Evolutionary conservation across 1,140 invertebrate species (phyloP).

Genomic region (Panulirus ornatus): DNA sequence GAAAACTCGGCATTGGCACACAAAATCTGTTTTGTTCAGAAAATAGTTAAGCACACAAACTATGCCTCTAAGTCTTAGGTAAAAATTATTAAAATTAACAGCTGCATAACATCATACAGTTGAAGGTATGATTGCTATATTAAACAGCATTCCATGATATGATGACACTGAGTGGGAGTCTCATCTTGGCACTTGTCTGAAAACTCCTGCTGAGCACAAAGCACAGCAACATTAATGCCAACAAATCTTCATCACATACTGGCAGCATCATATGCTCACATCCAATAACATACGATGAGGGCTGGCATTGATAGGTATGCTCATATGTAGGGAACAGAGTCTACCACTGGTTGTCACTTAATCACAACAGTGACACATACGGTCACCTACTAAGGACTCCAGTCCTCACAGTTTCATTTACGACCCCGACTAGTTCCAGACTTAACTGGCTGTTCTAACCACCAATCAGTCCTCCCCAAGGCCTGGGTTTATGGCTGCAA

Average conservation of each 20-base stretch:
- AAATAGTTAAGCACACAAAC: constrained; percentile 71
- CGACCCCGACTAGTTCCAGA: constrained; percentile 58
- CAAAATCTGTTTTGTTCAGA: constrained; percentile 68
- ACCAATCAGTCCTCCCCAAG: constrained; percentile 45
- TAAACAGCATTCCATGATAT: constrained; percentile 70
- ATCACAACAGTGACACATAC: constrained; percentile 28
- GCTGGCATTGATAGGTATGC: constrained; percentile 53
- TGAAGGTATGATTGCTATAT: constrained; percentile 59
- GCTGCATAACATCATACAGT: constrained; percentile 71
- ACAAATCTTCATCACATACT: constrained; percentile 57
- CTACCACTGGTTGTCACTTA: constrained; percentile 61
- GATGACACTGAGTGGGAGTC: constrained; percentile 70
- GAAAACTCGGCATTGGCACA: constrained; percentile 70
- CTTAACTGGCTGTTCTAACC: constrained; percentile 52
- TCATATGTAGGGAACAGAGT: constrained; percentile 46
- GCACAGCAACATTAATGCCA: constrained; percentile 48
- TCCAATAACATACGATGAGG: constrained; percentile 52
- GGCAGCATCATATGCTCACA: constrained; percentile 51
- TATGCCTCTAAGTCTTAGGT: constrained; percentile 66
- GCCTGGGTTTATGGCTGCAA: constrained; percentile 46
- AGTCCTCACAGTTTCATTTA: constrained; percentile 34
- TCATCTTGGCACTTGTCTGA: constrained; percentile 69
- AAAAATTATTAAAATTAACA: constrained; percentile 68
- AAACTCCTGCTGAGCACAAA: constrained; percentile 45
- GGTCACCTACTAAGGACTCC: constrained; percentile 37